A percentile compares a stretch with the other conserved stretches of the same genome.
Evolutionary conservation across 2,797 vertebrate genomes (phyloP).

Genomic region (Coluber constrictor): DNA sequence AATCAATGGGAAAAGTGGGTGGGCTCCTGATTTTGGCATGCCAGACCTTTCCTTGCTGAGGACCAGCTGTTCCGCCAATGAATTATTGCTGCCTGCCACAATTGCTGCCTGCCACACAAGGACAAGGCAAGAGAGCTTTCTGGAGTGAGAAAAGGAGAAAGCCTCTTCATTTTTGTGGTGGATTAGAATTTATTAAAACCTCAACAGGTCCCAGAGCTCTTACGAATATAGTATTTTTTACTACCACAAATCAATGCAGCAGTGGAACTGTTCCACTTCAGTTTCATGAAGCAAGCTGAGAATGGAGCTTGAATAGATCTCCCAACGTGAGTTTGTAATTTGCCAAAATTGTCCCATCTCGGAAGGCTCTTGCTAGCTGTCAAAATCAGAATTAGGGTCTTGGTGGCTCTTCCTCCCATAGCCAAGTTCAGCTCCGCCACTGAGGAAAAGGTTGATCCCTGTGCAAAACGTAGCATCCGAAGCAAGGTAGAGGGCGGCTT

Average conservation of each 20-base stretch:
- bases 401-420: slow-evolving; percentile 70
- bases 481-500: slow-evolving; percentile 77
- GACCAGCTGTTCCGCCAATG: background rate
- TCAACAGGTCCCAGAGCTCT: background rate
- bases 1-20: background rate
- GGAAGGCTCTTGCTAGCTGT: background rate
- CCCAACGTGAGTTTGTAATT: background rate
- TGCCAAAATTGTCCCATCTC: background rate
- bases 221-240: background rate
- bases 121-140: background rate
- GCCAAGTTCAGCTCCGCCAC: slow-evolving; percentile 81
- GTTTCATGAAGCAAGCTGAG: background rate
- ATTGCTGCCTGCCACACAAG: too few relatives aligned
- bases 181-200: background rate
- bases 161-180: background rate
- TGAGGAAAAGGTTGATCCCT: slow-evolving; percentile 64
- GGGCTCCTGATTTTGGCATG: background rate
- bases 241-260: background rate
- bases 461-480: slow-evolving; percentile 74
- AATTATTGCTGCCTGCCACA: background rate
- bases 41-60: background rate
- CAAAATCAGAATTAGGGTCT: background rate
- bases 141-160: background rate
- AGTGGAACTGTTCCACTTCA: background rate
- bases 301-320: background rate